Evolutionary conservation across 2,888 invertebrate genomes (phyloP).

Genomic region (Oithona nana): DNA sequence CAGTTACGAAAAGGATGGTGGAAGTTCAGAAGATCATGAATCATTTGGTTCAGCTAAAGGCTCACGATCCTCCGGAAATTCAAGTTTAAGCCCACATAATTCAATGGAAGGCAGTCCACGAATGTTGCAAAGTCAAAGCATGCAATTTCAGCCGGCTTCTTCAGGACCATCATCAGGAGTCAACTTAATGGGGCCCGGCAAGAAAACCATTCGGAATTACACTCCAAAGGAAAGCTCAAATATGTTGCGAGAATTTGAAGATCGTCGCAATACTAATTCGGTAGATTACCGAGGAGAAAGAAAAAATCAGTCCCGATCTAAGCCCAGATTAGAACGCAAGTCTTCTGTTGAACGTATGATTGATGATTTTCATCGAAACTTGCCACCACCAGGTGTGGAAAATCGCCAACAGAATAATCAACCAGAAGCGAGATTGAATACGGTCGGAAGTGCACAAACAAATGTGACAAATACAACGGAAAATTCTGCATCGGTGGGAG

Average conservation of each 20-base stretch:
- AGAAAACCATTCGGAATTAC: slow-evolving; percentile 16
- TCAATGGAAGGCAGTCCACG: slow-evolving; percentile 10
- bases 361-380: slow-evolving; percentile 15
- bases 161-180: too few species aligned
- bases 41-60: not conserved
- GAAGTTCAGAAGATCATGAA: not conserved
- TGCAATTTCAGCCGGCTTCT: too few species aligned
- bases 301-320: too few species aligned
- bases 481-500: too few species aligned
- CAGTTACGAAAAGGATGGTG: slow-evolving; percentile 15
- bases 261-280: not conserved
- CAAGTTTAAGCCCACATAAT: slow-evolving; percentile 6
- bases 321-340: not conserved
- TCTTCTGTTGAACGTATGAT: slow-evolving; percentile 10
- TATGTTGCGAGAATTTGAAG: slow-evolving; percentile 5
- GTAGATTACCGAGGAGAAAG: too few species aligned
- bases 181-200: too few species aligned
- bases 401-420: not conserved
- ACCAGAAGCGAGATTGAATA: not conserved
- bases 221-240: slow-evolving; percentile 10
- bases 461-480: not conserved
- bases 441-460: not conserved
- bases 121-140: too few species aligned
- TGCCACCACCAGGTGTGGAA: not conserved
- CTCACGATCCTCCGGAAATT: slow-evolving; percentile 2